These are phyloP conservation scores for Potamilus streckersoni DNA, from an alignment of 1,140 invertebrate genomes.

Conservation along the genomic window DNA sequence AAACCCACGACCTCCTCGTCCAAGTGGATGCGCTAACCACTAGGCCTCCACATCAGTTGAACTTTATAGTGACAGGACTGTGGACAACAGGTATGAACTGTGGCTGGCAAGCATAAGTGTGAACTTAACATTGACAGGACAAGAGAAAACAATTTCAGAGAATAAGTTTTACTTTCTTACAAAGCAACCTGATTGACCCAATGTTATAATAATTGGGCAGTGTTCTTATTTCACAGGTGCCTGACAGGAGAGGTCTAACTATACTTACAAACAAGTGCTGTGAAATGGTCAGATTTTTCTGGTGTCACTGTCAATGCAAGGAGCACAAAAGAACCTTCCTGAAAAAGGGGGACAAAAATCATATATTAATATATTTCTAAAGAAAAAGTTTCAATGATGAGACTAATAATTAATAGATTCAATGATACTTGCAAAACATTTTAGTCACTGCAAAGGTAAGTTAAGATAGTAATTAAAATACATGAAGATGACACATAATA, in stretches of 20 bases:
- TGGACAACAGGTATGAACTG: no score
- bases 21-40: no score
- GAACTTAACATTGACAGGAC: not conserved
- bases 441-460: no score
- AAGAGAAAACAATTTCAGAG: not conserved
- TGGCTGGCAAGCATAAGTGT: no score
- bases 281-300: constrained; percentile 43
- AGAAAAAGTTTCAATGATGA: not conserved
- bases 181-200: not conserved
- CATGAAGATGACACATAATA: no score
- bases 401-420: no score
- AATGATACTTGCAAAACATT: no score
- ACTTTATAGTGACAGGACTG: no score
- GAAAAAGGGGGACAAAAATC: constrained; percentile 25
- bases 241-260: no score
- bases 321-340: constrained; percentile 61
- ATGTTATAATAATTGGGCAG: not conserved
- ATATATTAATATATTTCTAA: not conserved
- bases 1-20: no score
- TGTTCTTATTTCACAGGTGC: not conserved
- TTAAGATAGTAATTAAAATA: no score
- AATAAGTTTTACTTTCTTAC: not conserved
- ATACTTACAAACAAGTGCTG: constrained; percentile 60
- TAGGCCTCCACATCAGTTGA: no score
- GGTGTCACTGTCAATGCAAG: constrained; percentile 58